Evolutionary conservation across 2,888 invertebrate genomes (phyloP).

Genomic region (Galeopsomyia nigrocyanea): DNA sequence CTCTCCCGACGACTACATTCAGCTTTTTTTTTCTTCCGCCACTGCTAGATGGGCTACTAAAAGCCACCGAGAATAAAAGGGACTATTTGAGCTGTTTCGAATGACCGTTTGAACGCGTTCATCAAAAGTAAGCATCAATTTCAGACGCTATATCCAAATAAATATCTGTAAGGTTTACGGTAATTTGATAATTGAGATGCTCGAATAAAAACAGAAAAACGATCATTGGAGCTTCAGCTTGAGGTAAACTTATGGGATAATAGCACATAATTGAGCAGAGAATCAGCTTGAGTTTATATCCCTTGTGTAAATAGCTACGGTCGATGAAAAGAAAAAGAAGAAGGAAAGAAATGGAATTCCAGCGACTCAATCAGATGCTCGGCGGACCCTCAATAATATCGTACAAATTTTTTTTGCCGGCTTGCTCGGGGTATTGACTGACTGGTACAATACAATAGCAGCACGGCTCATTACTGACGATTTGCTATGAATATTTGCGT

Average conservation of each 20-base stretch:
- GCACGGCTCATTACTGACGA: conserved; percentile 32
- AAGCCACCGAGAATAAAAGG: no score
- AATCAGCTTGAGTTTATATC: conserved; percentile 18
- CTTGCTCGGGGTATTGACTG: not conserved
- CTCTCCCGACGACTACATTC: no score
- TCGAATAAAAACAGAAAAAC: no score
- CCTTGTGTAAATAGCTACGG: conserved; percentile 9
- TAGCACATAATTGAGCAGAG: conserved; percentile 16
- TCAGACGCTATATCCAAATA: no score
- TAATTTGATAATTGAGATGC: no score
- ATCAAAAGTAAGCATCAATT: no score
- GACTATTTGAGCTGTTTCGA: no score
- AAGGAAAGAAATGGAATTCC: conserved; percentile 16
- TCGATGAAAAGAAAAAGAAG: not conserved
- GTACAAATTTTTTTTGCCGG: conserved; percentile 5
- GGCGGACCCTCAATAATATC: conserved; percentile 14
- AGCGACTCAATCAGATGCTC: conserved; percentile 23
- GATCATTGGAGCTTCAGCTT: no score
- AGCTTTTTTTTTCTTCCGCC: no score
- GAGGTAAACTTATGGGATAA: not conserved
- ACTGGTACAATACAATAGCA: conserved; percentile 7
- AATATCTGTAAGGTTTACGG: no score
- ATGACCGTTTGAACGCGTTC: no score
- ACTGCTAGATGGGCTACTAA: no score
- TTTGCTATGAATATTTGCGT: conserved; percentile 56